Conservation (phyloP, 2,797 vertebrate species). For the Nothura maculosa region DNA sequence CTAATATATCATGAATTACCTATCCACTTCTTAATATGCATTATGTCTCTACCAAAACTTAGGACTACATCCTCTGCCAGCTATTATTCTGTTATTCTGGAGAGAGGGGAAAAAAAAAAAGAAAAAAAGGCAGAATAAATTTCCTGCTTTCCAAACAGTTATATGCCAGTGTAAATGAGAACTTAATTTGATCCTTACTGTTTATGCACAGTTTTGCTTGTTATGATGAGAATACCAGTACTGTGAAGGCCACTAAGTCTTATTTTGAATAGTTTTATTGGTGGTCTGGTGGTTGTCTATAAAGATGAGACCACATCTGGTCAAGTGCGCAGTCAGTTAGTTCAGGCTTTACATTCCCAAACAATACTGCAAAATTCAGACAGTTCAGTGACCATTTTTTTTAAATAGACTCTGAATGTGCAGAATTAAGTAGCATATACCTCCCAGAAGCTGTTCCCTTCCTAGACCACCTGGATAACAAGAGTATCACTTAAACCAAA, state of each 20-base stretch:
- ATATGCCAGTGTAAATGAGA: neutral
- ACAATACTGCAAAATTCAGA: slow-evolving; percentile 42
- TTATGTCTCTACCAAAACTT: neutral
- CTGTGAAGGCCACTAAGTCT: slow-evolving; percentile 45
- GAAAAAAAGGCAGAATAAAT: neutral
- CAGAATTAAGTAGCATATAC: slow-evolving; percentile 55
- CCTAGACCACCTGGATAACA: slow-evolving; percentile 64
- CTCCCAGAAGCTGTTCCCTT: slow-evolving; percentile 70
- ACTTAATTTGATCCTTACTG: slow-evolving; percentile 2
- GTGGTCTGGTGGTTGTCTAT: slow-evolving; percentile 43
- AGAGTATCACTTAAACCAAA: slow-evolving; percentile 64
- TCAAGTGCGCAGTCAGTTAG: slow-evolving; percentile 18
- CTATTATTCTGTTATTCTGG: neutral
- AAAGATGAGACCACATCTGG: slow-evolving; percentile 72
- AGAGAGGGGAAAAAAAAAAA: no score
- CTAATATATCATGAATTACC: neutral
- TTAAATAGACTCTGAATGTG: slow-evolving; percentile 61
- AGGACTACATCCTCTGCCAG: neutral
- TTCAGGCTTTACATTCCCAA: slow-evolving; percentile 48
- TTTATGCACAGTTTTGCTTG: slow-evolving; percentile 22
- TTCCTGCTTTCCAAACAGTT: neutral
- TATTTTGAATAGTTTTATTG: slow-evolving; percentile 72
- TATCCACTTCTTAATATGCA: neutral
- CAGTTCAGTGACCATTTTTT: slow-evolving; percentile 48
- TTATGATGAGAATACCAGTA: slow-evolving; percentile 58